These are phyloP conservation scores for Alauda arvensis DNA, from an alignment of 2,797 vertebrate species.

Conservation along the genomic window DNA sequence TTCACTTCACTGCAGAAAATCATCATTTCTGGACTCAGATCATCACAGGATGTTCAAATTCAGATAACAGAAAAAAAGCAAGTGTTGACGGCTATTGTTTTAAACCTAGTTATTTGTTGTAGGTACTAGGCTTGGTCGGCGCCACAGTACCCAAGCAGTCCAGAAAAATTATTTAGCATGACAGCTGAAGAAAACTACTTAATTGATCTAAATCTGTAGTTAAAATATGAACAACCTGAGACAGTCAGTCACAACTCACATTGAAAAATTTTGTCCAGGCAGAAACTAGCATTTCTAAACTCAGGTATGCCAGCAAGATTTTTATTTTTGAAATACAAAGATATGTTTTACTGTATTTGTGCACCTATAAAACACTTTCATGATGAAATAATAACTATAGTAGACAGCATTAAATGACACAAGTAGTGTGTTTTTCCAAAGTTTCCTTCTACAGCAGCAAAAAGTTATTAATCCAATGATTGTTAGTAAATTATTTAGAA, in stretches of 20 bases:
- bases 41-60: background rate
- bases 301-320: background rate
- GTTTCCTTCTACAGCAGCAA: slow-evolving; percentile 35
- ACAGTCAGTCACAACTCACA: background rate
- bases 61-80: background rate
- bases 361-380: slow-evolving; percentile 35
- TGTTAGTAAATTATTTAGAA: slow-evolving; percentile 50
- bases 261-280: background rate
- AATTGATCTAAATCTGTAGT: background rate
- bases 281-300: background rate
- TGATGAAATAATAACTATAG: slow-evolving; percentile 23
- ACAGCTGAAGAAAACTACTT: background rate
- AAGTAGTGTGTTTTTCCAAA: slow-evolving; percentile 9
- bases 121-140: background rate
- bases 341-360: slow-evolving; percentile 2
- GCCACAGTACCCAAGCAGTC: background rate
- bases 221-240: background rate
- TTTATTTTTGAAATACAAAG: slow-evolving; percentile 33
- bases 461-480: slow-evolving; percentile 32
- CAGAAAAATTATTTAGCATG: background rate
- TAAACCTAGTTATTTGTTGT: background rate
- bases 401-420: slow-evolving; percentile 28
- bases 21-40: background rate
- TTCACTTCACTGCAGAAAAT: background rate
- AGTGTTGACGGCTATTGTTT: background rate